phyloP scores from a whole-genome alignment of 2,888 invertebrate genomes.

The Epirrita christyi region DNA sequence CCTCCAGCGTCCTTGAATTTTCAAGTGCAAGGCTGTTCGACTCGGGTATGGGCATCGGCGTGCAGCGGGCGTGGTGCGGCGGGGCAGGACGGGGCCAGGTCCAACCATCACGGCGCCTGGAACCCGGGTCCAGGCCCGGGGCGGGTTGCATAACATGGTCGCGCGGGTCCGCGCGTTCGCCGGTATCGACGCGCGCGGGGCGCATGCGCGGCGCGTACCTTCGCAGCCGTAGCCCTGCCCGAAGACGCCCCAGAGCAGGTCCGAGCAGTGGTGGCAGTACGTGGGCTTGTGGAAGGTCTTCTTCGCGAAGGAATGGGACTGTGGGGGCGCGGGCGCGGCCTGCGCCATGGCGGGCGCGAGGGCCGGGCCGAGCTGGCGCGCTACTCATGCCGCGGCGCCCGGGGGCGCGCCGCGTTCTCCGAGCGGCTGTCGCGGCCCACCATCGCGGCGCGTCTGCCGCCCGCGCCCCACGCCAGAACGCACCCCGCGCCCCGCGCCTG shows the following conservation, averaged over 20 bases:
- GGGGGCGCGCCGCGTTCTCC: conserved; percentile 84
- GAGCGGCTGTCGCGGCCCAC: conserved; percentile 85
- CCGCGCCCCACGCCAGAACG: conserved; percentile 61
- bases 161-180: conserved; percentile 65
- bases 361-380: conserved; percentile 82
- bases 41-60: conserved; percentile 37
- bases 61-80: conserved; percentile 47
- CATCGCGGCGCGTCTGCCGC: conserved; percentile 83
- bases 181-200: conserved; percentile 75
- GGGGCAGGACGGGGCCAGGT: conserved; percentile 74
- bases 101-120: conserved; percentile 68
- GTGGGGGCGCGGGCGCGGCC: conserved; percentile 86
- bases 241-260: conserved; percentile 99
- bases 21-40: conserved; percentile 56
- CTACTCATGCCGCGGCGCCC: conserved; percentile 84
- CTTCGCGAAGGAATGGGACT: conserved; percentile 98
- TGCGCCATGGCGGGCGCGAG: conserved; percentile 84
- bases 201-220: conserved; percentile 90
- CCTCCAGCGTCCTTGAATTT: conserved; percentile 48
- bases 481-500: conserved; percentile 45
- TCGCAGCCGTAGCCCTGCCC: conserved; percentile 99
- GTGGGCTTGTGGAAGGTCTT: conserved; percentile 99
- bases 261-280: conserved; percentile 99
- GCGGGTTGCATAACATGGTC: conserved; percentile 74
- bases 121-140: conserved; percentile 64